Conservation (phyloP, 2,797 vertebrate species). For the Poeciliopsis infans region DNA sequence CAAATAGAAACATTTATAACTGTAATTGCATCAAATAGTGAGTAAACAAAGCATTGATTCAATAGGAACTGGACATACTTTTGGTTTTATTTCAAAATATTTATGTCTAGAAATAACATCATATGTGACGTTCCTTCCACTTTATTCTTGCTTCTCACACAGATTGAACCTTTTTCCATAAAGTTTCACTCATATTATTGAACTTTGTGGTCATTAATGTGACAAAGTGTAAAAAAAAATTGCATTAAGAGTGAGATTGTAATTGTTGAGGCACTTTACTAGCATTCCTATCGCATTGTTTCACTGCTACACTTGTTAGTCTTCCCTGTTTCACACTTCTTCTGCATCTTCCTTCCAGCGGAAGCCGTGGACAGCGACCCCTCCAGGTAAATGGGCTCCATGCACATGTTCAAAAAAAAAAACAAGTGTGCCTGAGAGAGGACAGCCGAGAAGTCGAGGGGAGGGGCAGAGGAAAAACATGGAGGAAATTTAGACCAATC, state of each 20-base stretch:
- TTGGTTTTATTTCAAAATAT: background rate
- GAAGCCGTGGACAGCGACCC: slow-evolving; percentile 84
- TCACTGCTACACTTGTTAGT: background rate
- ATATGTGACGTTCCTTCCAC: background rate
- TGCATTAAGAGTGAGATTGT: background rate
- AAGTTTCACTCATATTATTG: background rate
- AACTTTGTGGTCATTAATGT: no score
- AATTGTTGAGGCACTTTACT: background rate
- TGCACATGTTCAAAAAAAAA: slow-evolving; percentile 17
- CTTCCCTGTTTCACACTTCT: slow-evolving; percentile 8
- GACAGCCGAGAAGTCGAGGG: slow-evolving; percentile 57
- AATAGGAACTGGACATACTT: background rate
- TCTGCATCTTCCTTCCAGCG: slow-evolving; percentile 68
- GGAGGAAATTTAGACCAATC: slow-evolving; percentile 16
- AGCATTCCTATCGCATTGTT: background rate
- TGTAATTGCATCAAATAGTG: background rate
- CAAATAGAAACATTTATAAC: background rate
- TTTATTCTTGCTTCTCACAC: background rate
- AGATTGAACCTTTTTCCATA: background rate
- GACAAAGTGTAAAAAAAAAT: background rate
- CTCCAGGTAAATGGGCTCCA: slow-evolving; percentile 78
- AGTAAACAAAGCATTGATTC: background rate
- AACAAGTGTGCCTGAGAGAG: slow-evolving; percentile 49
- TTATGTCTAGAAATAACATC: background rate
- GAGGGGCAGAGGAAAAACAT: slow-evolving; percentile 17